These are phyloP conservation scores for Panthera leo DNA, from an alignment of 2,113 vertebrate genomes.

Conservation along the genomic window DNA sequence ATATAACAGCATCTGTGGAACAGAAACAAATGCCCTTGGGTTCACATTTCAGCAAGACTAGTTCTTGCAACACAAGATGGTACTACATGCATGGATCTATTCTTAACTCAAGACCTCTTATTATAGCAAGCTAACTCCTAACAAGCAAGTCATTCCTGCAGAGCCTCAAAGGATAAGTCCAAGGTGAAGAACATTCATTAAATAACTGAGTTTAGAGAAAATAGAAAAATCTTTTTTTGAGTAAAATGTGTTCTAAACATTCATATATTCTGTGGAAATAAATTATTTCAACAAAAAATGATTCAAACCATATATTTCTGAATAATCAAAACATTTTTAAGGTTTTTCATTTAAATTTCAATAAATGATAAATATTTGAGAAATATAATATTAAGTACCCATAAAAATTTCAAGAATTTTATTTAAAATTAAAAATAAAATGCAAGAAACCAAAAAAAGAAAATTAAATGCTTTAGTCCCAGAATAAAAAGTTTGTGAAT, in stretches of 20 bases:
- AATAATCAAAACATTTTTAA: neutral
- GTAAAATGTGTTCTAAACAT: neutral
- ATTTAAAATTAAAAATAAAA: neutral
- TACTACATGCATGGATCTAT: neutral
- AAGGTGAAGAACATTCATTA: neutral
- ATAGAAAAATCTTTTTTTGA: neutral
- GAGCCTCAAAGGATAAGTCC: neutral
- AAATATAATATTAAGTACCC: neutral
- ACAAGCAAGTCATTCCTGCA: neutral
- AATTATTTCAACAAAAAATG: neutral
- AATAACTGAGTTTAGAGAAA: neutral
- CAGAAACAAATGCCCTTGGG: neutral
- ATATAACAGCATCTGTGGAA: neutral
- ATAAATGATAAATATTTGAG: conserved; percentile 29
- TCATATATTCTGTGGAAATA: neutral
- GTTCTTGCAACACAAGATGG: neutral
- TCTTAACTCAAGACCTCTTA: neutral
- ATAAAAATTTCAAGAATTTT: neutral
- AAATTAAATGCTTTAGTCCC: neutral
- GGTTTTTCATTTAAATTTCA: neutral
- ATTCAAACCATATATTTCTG: neutral
- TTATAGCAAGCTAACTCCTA: neutral
- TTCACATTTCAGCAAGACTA: neutral
- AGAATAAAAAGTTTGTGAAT: neutral
- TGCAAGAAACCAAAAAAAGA: neutral